These are phyloP conservation scores for Leptothorax acervorum DNA, from an alignment of 2,888 invertebrate species.

Conservation along the genomic window DNA sequence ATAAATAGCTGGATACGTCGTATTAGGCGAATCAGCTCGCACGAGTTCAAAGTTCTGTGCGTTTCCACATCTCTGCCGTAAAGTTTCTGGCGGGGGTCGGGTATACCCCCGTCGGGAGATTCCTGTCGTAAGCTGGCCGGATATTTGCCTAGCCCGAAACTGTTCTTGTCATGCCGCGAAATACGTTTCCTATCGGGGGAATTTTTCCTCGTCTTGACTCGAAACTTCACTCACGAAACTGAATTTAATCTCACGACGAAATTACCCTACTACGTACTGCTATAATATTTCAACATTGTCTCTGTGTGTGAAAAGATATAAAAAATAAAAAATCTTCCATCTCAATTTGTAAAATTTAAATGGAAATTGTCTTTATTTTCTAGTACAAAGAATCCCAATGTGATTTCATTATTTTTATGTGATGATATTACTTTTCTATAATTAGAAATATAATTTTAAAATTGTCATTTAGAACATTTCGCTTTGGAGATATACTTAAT, in stretches of 20 bases:
- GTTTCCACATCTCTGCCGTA: conserved; percentile 43
- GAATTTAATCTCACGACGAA: conserved; percentile 32
- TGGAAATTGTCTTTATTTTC: neutral
- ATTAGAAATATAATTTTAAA: neutral
- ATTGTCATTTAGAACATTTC: neutral
- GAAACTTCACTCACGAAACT: conserved; percentile 37
- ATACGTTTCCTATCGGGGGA: conserved; percentile 44
- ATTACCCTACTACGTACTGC: conserved; percentile 5
- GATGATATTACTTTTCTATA: neutral
- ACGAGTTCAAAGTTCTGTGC: conserved; percentile 39
- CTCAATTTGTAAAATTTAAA: neutral
- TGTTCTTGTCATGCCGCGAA: conserved; percentile 46
- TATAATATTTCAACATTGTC: conserved; percentile 37
- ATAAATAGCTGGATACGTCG: conserved; percentile 20
- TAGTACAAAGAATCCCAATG: neutral
- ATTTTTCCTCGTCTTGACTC: conserved; percentile 45
- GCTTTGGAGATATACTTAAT: neutral
- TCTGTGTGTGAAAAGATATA: neutral
- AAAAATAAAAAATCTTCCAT: neutral
- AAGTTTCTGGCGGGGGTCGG: conserved; percentile 36
- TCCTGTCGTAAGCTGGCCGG: conserved; percentile 23
- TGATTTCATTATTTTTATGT: conserved; percentile 9
- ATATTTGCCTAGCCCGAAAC: conserved; percentile 46
- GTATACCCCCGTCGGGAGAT: conserved; percentile 35
- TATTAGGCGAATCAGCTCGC: conserved; percentile 38